These are phyloP conservation scores for Eutrigla gurnardus DNA, from an alignment of 2,797 vertebrate genomes.

Conservation along the genomic window DNA sequence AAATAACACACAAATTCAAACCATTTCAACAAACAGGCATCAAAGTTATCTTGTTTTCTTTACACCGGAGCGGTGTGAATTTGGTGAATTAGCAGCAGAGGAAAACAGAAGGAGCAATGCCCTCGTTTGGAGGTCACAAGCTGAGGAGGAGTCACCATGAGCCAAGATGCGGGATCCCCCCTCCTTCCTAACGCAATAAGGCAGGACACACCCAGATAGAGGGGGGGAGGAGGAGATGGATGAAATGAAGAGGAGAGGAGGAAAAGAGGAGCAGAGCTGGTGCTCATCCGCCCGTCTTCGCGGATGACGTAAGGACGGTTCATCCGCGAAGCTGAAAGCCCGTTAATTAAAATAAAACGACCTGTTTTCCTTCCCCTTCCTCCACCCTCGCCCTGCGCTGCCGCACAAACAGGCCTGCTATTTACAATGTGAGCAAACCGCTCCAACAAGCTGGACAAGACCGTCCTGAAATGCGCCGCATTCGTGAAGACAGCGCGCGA, in stretches of 20 bases:
- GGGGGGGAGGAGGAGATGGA: slow-evolving; percentile 45
- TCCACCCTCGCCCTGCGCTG: neutral
- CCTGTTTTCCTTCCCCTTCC: neutral
- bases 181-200: slow-evolving; percentile 78
- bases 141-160: slow-evolving; percentile 69
- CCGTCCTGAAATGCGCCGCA: slow-evolving; percentile 34
- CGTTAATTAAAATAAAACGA: slow-evolving; percentile 46
- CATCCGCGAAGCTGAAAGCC: slow-evolving; percentile 11
- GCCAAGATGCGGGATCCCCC: slow-evolving; percentile 82
- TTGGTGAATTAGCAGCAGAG: slow-evolving; percentile 26
- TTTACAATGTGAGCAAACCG: slow-evolving; percentile 44
- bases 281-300: slow-evolving; percentile 68
- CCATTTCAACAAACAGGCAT: neutral
- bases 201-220: slow-evolving; percentile 82
- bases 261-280: slow-evolving; percentile 55
- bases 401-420: neutral
- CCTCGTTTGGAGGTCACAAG: slow-evolving; percentile 78
- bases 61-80: neutral
- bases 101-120: slow-evolving; percentile 58
- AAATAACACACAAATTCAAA: neutral
- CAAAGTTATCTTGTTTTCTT: slow-evolving; percentile 30
- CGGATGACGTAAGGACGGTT: slow-evolving; percentile 76
- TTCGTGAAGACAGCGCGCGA: slow-evolving; percentile 24
- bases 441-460: slow-evolving; percentile 49
- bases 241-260: slow-evolving; percentile 61